Evolutionary conservation across 1,140 invertebrate genomes (phyloP).

Genomic region (Pentalonia nigronervosa): DNA sequence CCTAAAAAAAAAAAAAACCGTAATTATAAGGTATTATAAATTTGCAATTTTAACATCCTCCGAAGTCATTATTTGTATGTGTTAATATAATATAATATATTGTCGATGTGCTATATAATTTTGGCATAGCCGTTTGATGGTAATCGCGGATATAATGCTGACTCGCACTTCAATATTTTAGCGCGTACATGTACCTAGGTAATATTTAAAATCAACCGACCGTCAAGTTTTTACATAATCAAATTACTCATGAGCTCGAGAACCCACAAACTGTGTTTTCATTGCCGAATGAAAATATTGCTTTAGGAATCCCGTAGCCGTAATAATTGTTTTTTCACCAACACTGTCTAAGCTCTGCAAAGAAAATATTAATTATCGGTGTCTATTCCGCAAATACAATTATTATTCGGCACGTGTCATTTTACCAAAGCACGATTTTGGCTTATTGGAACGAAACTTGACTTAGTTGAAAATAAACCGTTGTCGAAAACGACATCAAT

Average conservation of each 20-base stretch:
- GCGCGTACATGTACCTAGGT: neutral
- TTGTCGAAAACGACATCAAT: neutral
- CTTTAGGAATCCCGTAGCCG: no score
- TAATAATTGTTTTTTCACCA: neutral
- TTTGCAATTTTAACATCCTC: neutral
- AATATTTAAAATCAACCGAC: neutral
- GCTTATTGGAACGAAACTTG: no score
- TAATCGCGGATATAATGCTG: neutral
- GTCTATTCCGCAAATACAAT: no score
- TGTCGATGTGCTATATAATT: neutral
- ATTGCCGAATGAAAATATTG: neutral
- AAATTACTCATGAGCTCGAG: neutral
- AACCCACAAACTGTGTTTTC: neutral
- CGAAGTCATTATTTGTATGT: neutral
- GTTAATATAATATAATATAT: neutral
- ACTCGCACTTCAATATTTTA: neutral
- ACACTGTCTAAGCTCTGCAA: no score
- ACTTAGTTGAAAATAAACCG: no score
- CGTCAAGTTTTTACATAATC: neutral
- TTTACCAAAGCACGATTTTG: no score
- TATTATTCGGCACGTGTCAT: no score
- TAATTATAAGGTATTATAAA: neutral
- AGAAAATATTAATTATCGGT: no score
- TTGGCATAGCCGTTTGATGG: neutral
- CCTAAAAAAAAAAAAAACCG: constrained; percentile 68